These are phyloP conservation scores for Sericinus montela DNA, from an alignment of 2,888 invertebrate species.

Conservation along the genomic window DNA sequence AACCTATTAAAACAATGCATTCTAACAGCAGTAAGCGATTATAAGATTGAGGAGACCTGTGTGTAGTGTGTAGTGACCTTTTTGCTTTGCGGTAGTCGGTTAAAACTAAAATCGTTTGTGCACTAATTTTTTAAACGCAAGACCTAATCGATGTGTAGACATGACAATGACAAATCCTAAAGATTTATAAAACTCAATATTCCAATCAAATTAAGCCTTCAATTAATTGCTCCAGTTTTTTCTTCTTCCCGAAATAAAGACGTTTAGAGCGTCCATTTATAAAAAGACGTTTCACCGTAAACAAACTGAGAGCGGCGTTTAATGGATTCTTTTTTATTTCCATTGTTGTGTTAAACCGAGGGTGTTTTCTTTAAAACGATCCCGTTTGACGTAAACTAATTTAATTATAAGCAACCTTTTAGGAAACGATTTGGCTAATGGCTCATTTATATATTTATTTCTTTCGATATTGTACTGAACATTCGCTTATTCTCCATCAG, in stretches of 20 bases:
- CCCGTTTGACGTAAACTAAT: conserved; percentile 8
- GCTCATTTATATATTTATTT: not conserved
- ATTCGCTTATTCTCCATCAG: no score
- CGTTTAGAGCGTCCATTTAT: conserved; percentile 44
- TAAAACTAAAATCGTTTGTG: no score
- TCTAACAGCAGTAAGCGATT: no score
- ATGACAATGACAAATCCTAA: not conserved
- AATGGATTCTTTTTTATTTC: conserved; percentile 43
- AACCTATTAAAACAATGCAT: no score
- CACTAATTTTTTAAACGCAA: no score
- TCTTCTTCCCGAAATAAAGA: conserved; percentile 49
- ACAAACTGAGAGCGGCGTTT: conserved; percentile 33
- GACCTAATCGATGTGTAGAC: no score
- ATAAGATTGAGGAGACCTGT: no score
- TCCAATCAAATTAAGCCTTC: conserved; percentile 13
- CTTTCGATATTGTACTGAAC: no score
- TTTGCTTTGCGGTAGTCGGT: no score
- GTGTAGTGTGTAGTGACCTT: no score
- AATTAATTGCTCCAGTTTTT: conserved; percentile 25
- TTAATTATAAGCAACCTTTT: conserved; percentile 4
- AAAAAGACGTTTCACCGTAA: conserved; percentile 39
- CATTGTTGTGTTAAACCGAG: conserved; percentile 36
- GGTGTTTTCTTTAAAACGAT: conserved; percentile 30
- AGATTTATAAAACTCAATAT: conserved; percentile 6
- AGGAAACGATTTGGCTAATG: conserved; percentile 16